Conservation (phyloP, 1,140 invertebrate species). For the Cydia splendana region DNA sequence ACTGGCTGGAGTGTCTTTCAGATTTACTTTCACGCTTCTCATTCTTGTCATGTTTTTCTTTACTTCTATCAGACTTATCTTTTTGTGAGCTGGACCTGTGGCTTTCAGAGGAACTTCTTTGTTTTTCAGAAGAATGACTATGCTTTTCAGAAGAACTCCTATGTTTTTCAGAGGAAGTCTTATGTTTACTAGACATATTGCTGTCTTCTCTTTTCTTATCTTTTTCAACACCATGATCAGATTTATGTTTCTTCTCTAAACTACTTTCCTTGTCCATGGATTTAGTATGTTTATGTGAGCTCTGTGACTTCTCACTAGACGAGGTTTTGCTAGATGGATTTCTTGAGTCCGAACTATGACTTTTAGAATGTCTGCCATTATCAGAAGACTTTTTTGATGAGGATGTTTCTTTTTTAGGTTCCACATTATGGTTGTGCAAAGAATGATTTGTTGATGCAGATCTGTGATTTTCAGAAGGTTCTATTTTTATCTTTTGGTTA, state of each 20-base stretch:
- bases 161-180: slow-evolving; percentile 44
- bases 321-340: slow-evolving; percentile 52
- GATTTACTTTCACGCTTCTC: slow-evolving; percentile 43
- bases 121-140: slow-evolving; percentile 50
- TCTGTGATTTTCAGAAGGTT: slow-evolving; percentile 45
- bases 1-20: slow-evolving; percentile 48
- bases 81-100: slow-evolving; percentile 42
- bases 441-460: slow-evolving; percentile 54
- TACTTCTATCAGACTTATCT: slow-evolving; percentile 42
- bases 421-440: slow-evolving; percentile 43
- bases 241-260: slow-evolving; percentile 50
- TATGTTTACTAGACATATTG: slow-evolving; percentile 38
- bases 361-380: slow-evolving; percentile 51
- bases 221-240: slow-evolving; percentile 50
- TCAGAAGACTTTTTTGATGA: slow-evolving; percentile 52
- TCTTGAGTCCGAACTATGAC: slow-evolving; percentile 47
- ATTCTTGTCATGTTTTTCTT: slow-evolving; percentile 39
- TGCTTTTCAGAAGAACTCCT: slow-evolving; percentile 46
- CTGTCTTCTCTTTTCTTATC: slow-evolving; percentile 52
- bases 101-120: slow-evolving; percentile 39
- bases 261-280: slow-evolving; percentile 49
- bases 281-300: slow-evolving; percentile 51
- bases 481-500: slow-evolving; percentile 45
- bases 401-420: slow-evolving; percentile 52
- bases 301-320: slow-evolving; percentile 53